Base-by-base conservation (phyloP, 2,888 invertebrate genomes). In the Spisula solida region DNA sequence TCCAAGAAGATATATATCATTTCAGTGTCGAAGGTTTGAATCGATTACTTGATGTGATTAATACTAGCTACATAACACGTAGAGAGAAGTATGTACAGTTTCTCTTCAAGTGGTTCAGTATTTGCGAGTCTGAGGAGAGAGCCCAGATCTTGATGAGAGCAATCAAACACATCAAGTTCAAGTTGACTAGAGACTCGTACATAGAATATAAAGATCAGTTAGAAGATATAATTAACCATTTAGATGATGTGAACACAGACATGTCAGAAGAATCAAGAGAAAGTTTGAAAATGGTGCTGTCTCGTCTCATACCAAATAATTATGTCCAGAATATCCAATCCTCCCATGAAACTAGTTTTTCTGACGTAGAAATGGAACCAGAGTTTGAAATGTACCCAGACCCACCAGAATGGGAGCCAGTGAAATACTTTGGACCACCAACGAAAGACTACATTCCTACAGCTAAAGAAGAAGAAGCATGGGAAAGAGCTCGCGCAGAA, bases 71-170 rank as follows among this genome's bases (percentile, higher is more conserved):
- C 34, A 81, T 89, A 48, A 78, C 83, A 18, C 66, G 84, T 10
- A 86, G 82, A 75, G 66, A 79, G 25, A 79, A 81, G 25, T 89
- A 48, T 31, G 47, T 89, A n/a, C 16, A 83, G 25, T 82, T 89
- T 31, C 47, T 89, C 12, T 25, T 89, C 16, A 86, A 86, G 41
- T 90, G 90, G 90, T 90, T 82, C 75, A 78, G 10, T n/a, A 25
- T 60, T 16, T 85, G 75, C 5, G 85, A 82, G 41, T 81, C 55
- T 47, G 87, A 90, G n/a, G 87, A 87, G 60, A 70, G 90, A 60
- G 90, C 90, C 2, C n/a, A 79, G 25, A 16, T 87, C 18, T 60
- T 87, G 48, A 48, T 75, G 29, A 81, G 56, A 48, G 70, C 82
- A n/a, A 34, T 90, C 16, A 25, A 87, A 12, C 34, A 60, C 10